Evolutionary conservation across 2,888 invertebrate genomes (phyloP), one percentile per base, ranked within the genome.

Genomic region (Lottia gigantea): DNA sequence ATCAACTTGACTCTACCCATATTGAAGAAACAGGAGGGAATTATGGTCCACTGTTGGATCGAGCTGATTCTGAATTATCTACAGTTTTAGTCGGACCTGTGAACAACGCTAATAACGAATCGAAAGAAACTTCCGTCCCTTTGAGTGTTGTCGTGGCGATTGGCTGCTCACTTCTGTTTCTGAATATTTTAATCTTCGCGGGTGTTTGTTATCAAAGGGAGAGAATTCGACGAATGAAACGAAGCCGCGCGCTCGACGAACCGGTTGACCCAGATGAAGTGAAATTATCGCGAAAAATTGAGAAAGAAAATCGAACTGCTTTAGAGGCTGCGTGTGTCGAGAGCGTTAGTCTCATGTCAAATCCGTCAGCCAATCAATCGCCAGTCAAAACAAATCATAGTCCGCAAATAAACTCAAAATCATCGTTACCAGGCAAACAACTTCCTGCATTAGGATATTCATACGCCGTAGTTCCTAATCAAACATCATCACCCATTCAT

Each of bases 121-220:
- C 40, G 46, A 23, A 19, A 23, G 55, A 55, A 19, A 72, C 73
- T 11, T 82, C 82, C 68, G 82, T 84, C 64, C 84, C 87, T 12
- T 73, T 88, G n/a, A 87, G 85, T 73, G 82, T 86, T 40, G 86
- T 85, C 15, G 95, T 97, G 80, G 97, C 96, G 65, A 96, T 97
- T 77, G 97, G 97, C 55, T 96, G 96, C 86, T 95, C 95, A 6
- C 90, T 97, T 72, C 91, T 97, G 26, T 95, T 97, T 82, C 90
- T 97, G 4, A 97, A 97, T 87, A 95, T 97, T 64, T 90, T 97
- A 45, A 95, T 97, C 85, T 97, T 97, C 86, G 96, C 96, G 68
- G 96, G 95, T 4, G 95, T 97, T 0, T 97, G 96, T 88, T 97
- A 97, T 86, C 96, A 97, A 86, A 81, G 89, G 71, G 88, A 89